Base-by-base conservation (phyloP, 2,888 invertebrate genomes). In the Drosophila neonasuta region DNA sequence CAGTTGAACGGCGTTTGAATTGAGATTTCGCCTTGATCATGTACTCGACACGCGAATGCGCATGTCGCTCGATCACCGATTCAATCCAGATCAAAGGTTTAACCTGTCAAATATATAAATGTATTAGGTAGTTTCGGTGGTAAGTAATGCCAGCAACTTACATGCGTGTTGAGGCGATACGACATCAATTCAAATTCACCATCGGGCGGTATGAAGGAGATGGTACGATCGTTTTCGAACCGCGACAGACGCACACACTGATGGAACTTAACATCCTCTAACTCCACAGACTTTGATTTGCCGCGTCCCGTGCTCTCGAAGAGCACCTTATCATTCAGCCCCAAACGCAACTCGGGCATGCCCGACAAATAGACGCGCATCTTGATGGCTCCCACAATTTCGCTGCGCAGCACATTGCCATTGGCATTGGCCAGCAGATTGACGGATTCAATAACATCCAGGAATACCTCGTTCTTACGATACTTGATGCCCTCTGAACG, bases 161-260 rank as follows among this genome's bases (percentile, higher is more conserved):
- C 98, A 91, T 98, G 98, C 13, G 99, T 99, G 90, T 97, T 99
- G 36, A 99, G 92, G 58, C 99, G 94, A 90, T 99, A 99, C 0
- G 98, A 98, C 99, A 99, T 99, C 64, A 99, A 92, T 90, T 99
- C 99, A 92, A 99, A 99, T 90, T 99, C 99, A 15, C 99, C 99
- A 92, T 99, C 99, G 0, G 99, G 99, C 61, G 99, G 99, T 88
- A 99, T 98, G 90, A 99, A 99, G 0, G 97, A 98, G 81, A 99
- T 99, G 0, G 99, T 99, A 60, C 99, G 94, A 90, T 99, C 99
- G 90, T 99, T 99, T 90, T 99, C 99, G 91, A 99, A 99, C 59
- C 99, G 93, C 0, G 99, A 99, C 72, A 99, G 91, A 74, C 99
- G 93, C 0, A 99, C 99, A 90, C 99, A 99, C 89, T 99, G 99